Base-by-base conservation (phyloP, 2,888 invertebrate genomes). In the Sthenelais limicola region DNA sequence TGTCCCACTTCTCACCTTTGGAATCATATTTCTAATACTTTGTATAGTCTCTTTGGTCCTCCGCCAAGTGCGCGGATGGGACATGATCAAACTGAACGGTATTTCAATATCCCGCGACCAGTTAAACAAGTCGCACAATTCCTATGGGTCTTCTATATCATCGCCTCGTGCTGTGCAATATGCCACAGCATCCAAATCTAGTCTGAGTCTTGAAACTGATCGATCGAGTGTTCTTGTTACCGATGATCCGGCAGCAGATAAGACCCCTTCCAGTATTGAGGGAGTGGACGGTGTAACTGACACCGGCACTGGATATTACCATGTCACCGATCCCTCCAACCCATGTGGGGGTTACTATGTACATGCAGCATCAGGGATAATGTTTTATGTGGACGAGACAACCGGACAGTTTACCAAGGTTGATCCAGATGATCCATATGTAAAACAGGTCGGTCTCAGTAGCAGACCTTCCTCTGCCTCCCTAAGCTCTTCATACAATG, bases 251-350 rank as follows among this genome's bases (percentile, higher is more conserved):
- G 33, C 32, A 15, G 56, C 30, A 4, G 3, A 30, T 12, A 52
- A 24, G n/a, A 56, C 56, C 56, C 56, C 56, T 3, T n/a, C 33
- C 26, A 21, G 4, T 3, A 30, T 28, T 26, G 56, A 56, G 5
- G 12, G n/a, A 2, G 32, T 5, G 5, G 56, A 18, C 4, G 24
- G 32, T 15, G 30, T 52, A 4, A 52, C 24, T 12, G 32, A 56
- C 56, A 56, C 56, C 30, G 56, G 56, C 2, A 56, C 56, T 3
- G 56, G 56, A n/a, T 56, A 33, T 21, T 56, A 56, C 30, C 33
- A 56, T 21, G 56, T 56, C 5, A 33, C 56, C 12, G 56, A 56
- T 21, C 32, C 21, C 5, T n/a, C 56, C 12, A 56, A 56, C 15
- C 56, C 56, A 12, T 3, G 21, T 15, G 56, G 32, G 3, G 56